These are phyloP conservation scores for Neodiprion pinetum DNA, from an alignment of 1,140 invertebrate genomes.

Conservation along the genomic window DNA sequence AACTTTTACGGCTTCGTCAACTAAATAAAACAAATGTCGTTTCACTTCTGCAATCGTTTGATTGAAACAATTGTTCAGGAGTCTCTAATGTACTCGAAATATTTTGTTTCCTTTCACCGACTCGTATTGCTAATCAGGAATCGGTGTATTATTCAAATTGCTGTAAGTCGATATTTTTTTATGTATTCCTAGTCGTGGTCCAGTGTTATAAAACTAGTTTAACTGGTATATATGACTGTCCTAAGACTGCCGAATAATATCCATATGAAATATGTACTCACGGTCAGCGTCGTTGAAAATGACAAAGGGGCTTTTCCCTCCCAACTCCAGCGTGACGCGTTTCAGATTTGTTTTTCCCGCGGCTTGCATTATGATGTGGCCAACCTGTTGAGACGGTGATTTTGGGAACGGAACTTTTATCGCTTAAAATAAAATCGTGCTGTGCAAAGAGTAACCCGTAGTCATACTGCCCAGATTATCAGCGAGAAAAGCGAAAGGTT, in stretches of 20 bases:
- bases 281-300: slow-evolving; percentile 71
- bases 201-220: too few species aligned
- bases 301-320: slow-evolving; percentile 78
- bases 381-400: slow-evolving; percentile 41
- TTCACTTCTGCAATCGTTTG: slow-evolving; percentile 16
- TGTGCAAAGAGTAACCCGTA: neutral
- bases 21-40: slow-evolving; percentile 54
- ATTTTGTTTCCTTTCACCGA: neutral
- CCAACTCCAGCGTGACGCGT: slow-evolving; percentile 75
- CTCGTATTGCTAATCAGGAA: slow-evolving; percentile 7
- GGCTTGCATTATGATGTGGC: slow-evolving; percentile 71
- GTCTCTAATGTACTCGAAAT: neutral
- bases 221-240: too few species aligned
- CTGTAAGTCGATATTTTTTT: too few species aligned
- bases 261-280: slow-evolving; percentile 26
- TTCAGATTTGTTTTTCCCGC: slow-evolving; percentile 75
- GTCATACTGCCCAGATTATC: neutral
- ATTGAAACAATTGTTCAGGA: slow-evolving; percentile 6
- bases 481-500: slow-evolving; percentile 21
- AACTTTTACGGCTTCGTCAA: slow-evolving; percentile 71
- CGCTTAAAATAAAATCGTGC: slow-evolving; percentile 7
- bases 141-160: too few species aligned
- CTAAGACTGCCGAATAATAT: neutral
- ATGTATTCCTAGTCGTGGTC: too few species aligned
- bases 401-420: slow-evolving; percentile 1